phyloP scores from a whole-genome alignment of 2,113 vertebrate species.

The Urocynchramus pylzowi region DNA sequence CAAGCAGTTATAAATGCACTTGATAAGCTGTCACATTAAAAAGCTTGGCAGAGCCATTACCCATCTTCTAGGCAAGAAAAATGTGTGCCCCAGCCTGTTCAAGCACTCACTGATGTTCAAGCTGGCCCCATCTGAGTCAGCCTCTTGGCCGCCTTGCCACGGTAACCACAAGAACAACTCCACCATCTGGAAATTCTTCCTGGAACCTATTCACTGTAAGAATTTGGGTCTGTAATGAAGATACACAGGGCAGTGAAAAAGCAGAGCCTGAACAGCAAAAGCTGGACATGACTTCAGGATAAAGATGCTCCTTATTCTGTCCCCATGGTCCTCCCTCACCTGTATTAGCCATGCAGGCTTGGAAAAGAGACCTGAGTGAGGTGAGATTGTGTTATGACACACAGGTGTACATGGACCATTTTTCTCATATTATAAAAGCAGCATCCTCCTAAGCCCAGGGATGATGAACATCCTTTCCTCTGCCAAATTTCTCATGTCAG shows the following conservation, averaged over 20 bases:
- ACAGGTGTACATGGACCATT: not conserved
- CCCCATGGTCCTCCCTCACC: not conserved
- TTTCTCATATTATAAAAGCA: not conserved
- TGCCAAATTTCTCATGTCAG: not conserved
- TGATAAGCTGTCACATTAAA: not conserved
- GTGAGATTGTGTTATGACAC: not conserved
- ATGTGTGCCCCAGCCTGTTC: not conserved
- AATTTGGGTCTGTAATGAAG: not conserved
- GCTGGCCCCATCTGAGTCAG: not conserved
- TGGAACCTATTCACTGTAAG: not conserved
- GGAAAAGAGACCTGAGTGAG: not conserved
- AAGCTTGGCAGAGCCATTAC: not conserved
- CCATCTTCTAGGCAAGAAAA: not conserved
- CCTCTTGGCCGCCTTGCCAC: not conserved
- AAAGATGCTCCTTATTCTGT: not conserved
- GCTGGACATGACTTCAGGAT: not conserved
- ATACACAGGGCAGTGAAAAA: not conserved
- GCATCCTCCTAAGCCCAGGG: not conserved
- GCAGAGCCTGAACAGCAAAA: not conserved
- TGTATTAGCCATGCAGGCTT: not conserved
- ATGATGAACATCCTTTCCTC: not conserved
- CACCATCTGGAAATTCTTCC: not conserved
- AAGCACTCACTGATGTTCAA: not conserved
- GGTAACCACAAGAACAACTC: not conserved
- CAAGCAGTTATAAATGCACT: not conserved